Evolutionary conservation across 1,140 invertebrate species (phyloP), one percentile per base, ranked within the genome.

Genomic region (Drosophila persimilis): DNA sequence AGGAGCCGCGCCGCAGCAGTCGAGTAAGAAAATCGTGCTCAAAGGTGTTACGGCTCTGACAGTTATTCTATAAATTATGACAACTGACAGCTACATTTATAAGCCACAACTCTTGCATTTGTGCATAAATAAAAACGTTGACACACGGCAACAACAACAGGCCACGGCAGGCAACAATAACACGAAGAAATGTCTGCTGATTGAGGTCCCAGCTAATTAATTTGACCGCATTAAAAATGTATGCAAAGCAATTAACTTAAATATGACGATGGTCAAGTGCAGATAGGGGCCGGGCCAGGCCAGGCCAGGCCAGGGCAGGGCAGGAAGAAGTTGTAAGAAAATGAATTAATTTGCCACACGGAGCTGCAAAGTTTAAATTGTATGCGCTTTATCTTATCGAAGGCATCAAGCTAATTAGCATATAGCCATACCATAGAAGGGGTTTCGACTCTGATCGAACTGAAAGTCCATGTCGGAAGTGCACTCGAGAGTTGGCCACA

Each of bases 51-150:
- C 83, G 53, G 71, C 84, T 69, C 65, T 86, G 83, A 86, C 83
- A 86, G 74, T 78, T 85, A 88, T 86, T 86, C 83, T 86, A 88
- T 86, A 86, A 88, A 86, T 88, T 88, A 86, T 88, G 84, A 88
- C 83, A 86, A 88, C 83, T 79, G 83, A 86, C 83, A 86, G 83
- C 83, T 88, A 88, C 83, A 86, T 86, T 86, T 88, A 86, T 86
- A 81, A 88, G 83, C 78, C 83, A 73, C 83, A 85, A 81, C 77
- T 86, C 73, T 85, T 85, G 80, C 66, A 80, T 80, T 80, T 51
- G 67, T 54, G 66, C 80, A 86, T 75, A 85, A 88, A 86, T 78
- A 83, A 74, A 60, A 83, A 55, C 77, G 58, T 74, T 74, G 69
- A 81, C 64, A 80, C 71, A 72, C 58, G 66, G 55, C 73, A 29